Evolutionary conservation across 2,113 vertebrate genomes (phyloP), one percentile per base, ranked within the genome.

Genomic region (Scalopus aquaticus): DNA sequence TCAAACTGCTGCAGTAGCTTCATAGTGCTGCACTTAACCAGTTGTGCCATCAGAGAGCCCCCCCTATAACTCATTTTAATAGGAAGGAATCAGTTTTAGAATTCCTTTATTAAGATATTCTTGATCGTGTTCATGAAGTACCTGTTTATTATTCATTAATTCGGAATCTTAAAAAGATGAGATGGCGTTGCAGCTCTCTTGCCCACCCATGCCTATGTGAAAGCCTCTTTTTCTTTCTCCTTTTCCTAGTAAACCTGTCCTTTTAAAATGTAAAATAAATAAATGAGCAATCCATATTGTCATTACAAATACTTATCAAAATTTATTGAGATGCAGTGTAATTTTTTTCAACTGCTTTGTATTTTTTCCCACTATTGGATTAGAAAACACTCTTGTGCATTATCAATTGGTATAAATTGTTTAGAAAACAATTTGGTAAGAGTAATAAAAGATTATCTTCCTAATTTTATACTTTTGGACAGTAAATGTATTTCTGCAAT

Each of bases 71-170:
- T 79, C 46, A 69, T 83, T 87, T 91, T 81, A 74, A 51, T 76
- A 88, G 35, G 17, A 51, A 22, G 76, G 58, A 39, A 81, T 82
- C 12, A 76, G 69, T 88, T 92, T 92, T 91, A 49, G 60, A 60
- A 88, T 88, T 77, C 30, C 12, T 92, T 76, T 82, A 16, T 76
- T 82, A 16, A 91, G 37, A 42, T 42, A 49, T 17, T 74, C 28
- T 87, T 91, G 65, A 58, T 87, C n/a, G 73, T 73, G 54, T 54
- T 94, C 13, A 79, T 72, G 28, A 93, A 73, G 24, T 80, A 74
- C 39, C 39, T 60, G 2, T 42, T 58, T 60, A 46, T 35, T 58
- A 24, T 37, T 64, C 67, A 74, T 65, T 73, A 80, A 73, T 30
- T 86, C 42, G 26, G 28, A 79, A 54, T 72, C 51, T 79, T 62